phyloP scores from a whole-genome alignment of 2,888 invertebrate species.

The Tachina grossa region DNA sequence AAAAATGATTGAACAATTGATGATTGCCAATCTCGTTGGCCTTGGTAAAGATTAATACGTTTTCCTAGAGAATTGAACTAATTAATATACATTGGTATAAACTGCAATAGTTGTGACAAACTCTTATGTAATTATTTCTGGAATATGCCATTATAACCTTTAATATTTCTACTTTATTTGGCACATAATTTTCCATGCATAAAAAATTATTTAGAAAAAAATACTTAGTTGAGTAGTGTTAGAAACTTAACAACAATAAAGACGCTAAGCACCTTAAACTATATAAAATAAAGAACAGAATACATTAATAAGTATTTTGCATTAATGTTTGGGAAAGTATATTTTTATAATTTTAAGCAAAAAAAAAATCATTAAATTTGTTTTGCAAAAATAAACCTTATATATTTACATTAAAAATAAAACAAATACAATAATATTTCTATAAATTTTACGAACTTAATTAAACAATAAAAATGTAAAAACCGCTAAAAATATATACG shows the following conservation, averaged over 20 bases:
- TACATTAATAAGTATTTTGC: slow-evolving; percentile 64
- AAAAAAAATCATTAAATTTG: slow-evolving; percentile 52
- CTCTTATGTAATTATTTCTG: background rate
- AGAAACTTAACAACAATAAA: slow-evolving; percentile 60
- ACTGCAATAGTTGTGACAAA: too few species aligned
- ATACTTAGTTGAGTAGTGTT: slow-evolving; percentile 54
- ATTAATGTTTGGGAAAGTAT: slow-evolving; percentile 80
- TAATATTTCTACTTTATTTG: background rate
- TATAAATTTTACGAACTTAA: slow-evolving; percentile 27
- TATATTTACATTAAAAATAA: slow-evolving; percentile 1
- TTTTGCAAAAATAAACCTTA: slow-evolving; percentile 27
- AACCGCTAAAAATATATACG: background rate
- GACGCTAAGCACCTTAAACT: slow-evolving; percentile 48
- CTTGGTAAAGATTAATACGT: too few species aligned
- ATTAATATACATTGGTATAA: too few species aligned
- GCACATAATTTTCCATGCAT: background rate
- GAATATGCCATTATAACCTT: background rate
- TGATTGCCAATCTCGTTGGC: too few species aligned
- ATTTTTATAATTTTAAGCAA: slow-evolving; percentile 78
- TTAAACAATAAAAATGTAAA: slow-evolving; percentile 35
- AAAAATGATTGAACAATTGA: too few species aligned
- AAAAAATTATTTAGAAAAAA: background rate
- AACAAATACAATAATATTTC: slow-evolving; percentile 26
- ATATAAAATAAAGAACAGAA: background rate
- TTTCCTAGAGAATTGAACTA: too few species aligned